phyloP scores from a whole-genome alignment of 2,113 vertebrate genomes.

The Dasypus novemcinctus region DNA sequence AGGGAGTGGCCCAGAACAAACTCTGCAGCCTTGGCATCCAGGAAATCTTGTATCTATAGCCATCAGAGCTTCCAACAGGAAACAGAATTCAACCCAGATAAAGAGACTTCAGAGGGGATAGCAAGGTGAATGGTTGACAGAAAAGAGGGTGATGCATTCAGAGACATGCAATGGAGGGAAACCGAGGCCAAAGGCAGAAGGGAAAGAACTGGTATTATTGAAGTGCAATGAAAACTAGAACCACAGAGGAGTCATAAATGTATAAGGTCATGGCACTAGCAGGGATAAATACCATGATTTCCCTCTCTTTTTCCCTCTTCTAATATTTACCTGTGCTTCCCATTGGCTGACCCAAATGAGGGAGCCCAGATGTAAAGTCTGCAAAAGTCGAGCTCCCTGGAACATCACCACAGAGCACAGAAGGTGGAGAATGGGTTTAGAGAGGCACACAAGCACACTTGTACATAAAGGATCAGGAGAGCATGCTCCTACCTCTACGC shows the following conservation, averaged over 20 bases:
- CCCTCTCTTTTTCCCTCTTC: background rate
- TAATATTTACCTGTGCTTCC: background rate
- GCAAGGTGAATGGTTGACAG: background rate
- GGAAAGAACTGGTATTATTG: background rate
- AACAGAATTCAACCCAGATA: background rate
- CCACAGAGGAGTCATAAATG: background rate
- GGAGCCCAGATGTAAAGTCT: background rate
- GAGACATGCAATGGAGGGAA: background rate
- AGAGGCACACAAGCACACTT: background rate
- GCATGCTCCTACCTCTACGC: background rate
- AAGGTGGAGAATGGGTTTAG: background rate
- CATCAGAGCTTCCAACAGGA: background rate
- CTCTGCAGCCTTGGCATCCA: background rate
- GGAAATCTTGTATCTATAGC: background rate
- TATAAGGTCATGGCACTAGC: too few relatives aligned
- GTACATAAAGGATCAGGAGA: too few relatives aligned
- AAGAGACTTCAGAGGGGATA: background rate
- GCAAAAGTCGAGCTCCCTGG: background rate
- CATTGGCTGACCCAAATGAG: background rate
- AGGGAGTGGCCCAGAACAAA: background rate
- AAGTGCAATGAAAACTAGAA: background rate
- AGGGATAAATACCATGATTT: background rate
- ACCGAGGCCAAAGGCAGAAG: background rate
- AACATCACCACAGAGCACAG: background rate
- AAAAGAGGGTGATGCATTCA: background rate